phyloP scores from a whole-genome alignment of 2,888 invertebrate species.

The Sphecodes monilicornis region DNA sequence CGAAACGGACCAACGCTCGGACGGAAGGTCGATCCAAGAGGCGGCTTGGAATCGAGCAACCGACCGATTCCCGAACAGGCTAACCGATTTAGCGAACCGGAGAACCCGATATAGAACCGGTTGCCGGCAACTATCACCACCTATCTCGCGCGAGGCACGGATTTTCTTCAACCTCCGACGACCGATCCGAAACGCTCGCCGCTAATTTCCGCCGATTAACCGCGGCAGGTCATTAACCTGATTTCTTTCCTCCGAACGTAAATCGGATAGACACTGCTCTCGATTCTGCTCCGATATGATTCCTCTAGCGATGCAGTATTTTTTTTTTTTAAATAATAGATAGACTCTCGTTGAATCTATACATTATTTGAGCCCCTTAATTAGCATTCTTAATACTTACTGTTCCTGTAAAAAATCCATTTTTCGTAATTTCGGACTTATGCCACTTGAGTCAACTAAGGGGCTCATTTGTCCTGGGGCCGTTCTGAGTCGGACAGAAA shows the following conservation, averaged over 20 bases:
- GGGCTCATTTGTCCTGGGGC: too few relatives aligned
- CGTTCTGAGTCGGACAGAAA: too few relatives aligned
- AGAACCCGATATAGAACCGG: slow-evolving; percentile 47
- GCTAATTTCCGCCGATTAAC: neutral
- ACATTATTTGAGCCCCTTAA: too few relatives aligned
- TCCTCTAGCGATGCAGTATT: too few relatives aligned
- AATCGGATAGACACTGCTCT: neutral
- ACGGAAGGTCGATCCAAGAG: slow-evolving; percentile 28
- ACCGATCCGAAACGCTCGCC: neutral
- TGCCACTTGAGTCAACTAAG: too few relatives aligned
- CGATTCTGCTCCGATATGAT: neutral
- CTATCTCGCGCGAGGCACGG: slow-evolving; percentile 26
- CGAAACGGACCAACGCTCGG: neutral
- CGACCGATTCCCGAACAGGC: slow-evolving; percentile 6
- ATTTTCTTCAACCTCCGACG: slow-evolving; percentile 27
- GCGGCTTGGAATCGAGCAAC: slow-evolving; percentile 35
- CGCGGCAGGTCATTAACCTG: neutral
- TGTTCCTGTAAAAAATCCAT: too few relatives aligned
- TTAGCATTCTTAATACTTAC: too few relatives aligned
- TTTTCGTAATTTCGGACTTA: too few relatives aligned
- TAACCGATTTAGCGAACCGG: slow-evolving; percentile 46
- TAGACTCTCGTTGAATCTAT: neutral
- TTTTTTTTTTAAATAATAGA: too few relatives aligned
- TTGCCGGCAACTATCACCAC: slow-evolving; percentile 17
- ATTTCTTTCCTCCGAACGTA: neutral